A percentile compares a stretch with the other conserved stretches of the same genome.
Conservation (phyloP, 2,797 vertebrate genomes). For the Lacerta bilineata region DNA sequence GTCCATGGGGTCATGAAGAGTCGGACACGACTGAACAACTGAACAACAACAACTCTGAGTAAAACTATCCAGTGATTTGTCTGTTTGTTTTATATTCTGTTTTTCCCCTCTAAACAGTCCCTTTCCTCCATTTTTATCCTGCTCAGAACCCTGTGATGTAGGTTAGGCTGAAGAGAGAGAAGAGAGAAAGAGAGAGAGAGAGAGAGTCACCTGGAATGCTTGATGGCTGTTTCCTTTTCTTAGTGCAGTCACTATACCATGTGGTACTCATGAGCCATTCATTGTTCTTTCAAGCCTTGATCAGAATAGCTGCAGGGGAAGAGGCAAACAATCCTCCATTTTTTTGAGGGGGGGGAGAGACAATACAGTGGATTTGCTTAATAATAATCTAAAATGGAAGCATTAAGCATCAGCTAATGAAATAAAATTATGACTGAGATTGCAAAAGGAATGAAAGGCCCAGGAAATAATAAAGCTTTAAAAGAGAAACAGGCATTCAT, state of each 20-base stretch:
- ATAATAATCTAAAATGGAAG: conserved; percentile 59
- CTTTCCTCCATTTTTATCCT: neutral
- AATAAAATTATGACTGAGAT: conserved; percentile 57
- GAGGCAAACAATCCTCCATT: conserved; percentile 62
- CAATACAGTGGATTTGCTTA: conserved; percentile 37
- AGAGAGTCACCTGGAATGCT: neutral
- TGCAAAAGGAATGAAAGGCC: conserved; percentile 23
- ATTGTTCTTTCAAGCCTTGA: conserved; percentile 72
- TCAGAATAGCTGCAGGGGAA: conserved; percentile 68
- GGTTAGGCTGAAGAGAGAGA: neutral
- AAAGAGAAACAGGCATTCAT: conserved; percentile 41
- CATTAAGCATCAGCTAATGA: conserved; percentile 19
- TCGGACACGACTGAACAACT: too few relatives aligned
- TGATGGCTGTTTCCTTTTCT: conserved; percentile 49
- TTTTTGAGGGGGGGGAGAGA: conserved; percentile 43
- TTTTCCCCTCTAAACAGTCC: neutral
- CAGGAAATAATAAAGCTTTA: conserved; percentile 30
- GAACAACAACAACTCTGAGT: too few relatives aligned
- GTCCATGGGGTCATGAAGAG: too few relatives aligned
- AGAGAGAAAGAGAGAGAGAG: too few relatives aligned
- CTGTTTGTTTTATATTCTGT: neutral
- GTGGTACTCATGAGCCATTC: too few relatives aligned
- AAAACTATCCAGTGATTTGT: too few relatives aligned
- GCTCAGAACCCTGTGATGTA: neutral
- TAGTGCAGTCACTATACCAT: too few relatives aligned